Conservation (phyloP, 2,888 invertebrate species). For the Campopleginae sp. region DNA sequence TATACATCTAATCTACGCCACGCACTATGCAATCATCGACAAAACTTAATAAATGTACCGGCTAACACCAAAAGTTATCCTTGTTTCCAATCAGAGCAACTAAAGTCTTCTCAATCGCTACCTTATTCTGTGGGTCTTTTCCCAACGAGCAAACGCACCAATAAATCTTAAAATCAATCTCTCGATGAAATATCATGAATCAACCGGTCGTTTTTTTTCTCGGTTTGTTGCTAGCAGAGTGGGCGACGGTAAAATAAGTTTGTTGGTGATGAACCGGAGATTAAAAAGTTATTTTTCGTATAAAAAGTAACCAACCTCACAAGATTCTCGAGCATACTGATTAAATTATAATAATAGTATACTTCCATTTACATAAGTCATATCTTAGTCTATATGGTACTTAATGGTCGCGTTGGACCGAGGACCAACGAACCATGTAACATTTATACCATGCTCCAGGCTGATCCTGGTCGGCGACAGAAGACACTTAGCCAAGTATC, state of each 20-base stretch:
- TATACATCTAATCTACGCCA: constrained; percentile 13
- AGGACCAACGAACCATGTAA: constrained; percentile 52
- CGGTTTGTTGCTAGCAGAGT: background rate
- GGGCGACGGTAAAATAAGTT: background rate
- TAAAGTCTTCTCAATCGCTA: background rate
- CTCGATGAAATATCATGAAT: background rate
- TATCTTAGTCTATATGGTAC: constrained; percentile 17
- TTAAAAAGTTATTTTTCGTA: constrained; percentile 20
- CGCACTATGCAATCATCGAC: background rate
- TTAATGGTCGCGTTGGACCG: constrained; percentile 57
- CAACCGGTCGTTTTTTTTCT: background rate
- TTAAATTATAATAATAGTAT: constrained; percentile 53
- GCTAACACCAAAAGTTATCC: background rate
- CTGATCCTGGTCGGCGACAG: constrained; percentile 60
- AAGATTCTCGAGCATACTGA: constrained; percentile 22
- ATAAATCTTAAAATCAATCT: background rate
- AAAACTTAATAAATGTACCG: background rate
- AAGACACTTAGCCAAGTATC: constrained; percentile 80
- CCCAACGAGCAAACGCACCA: background rate
- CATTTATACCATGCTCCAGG: constrained; percentile 40
- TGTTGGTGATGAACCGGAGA: background rate
- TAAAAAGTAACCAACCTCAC: constrained; percentile 23
- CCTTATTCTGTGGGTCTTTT: background rate
- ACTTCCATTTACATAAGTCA: constrained; percentile 45
- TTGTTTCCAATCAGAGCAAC: background rate